Base-by-base conservation (phyloP, 2,888 invertebrate genomes). In the Parnassius glacialis region DNA sequence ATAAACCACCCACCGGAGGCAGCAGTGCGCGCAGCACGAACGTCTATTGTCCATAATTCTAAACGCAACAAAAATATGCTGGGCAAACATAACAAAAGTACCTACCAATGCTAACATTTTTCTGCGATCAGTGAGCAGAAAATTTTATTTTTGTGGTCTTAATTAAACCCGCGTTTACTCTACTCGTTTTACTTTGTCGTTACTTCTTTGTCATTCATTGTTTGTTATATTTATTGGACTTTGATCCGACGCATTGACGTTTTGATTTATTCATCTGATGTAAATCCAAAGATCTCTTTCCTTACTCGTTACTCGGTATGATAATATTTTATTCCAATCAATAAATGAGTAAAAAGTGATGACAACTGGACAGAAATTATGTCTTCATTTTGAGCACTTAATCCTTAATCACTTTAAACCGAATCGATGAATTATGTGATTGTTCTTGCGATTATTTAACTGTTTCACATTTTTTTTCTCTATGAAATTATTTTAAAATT, bases 1-100 rank as follows among this genome's bases (percentile, higher is more conserved):
- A 88, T 87, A 87, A 88, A 89, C 87, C 87, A 84, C 87, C 87
- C 87, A 84, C 76, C 66, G 78, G 70, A 65, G 64, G 55, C 56
- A 52, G 57, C 52, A 59, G 52, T 43, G 43, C 73, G 66, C 72
- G 68, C 70, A 70, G 64, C 70, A 68, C 69, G 69, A 71, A 71
- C 65, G 64, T 52, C 70, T 63, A 70, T 75, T 76, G 74, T 74
- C 61, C 62, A 16, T 34, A 57, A 45, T 67, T 59, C 62, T 64
- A 68, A 76, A 76, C 70, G 71, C 66, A 70, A 68, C 72, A 67
- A 73, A 69, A 75, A 52, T 12, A 60, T 67, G 71, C 71, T 71
- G 71, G 65, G 67, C 54, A 63, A 64, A 67, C 61, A 66, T 65
- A 67, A 78, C 72, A 75, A 76, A 75, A 74, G 74, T 76, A 76